These are phyloP conservation scores for Hoplostethus mediterraneus DNA, from an alignment of 2,797 vertebrate species.

Conservation along the genomic window DNA sequence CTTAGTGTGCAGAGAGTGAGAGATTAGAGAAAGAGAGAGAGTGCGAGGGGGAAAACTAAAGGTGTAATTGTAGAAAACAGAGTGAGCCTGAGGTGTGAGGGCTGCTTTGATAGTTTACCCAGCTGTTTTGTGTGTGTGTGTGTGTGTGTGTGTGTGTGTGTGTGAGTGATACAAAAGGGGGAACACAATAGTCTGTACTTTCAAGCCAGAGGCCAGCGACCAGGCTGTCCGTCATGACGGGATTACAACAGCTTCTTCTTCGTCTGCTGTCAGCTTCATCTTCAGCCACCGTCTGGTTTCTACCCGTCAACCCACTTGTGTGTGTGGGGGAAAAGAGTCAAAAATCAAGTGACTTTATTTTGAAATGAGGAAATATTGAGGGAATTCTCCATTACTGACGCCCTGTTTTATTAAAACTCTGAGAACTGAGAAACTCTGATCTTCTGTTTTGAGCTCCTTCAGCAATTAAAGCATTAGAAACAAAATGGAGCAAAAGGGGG, in stretches of 20 bases:
- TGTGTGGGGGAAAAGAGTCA: no score
- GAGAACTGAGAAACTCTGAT: no score
- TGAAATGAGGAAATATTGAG: no score
- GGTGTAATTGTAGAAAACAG: neutral
- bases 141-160: conserved; percentile 40
- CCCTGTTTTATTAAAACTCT: no score
- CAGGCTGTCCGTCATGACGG: conserved; percentile 31
- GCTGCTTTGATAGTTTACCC: conserved; percentile 53
- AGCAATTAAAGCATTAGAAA: no score
- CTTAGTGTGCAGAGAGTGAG: conserved; percentile 3
- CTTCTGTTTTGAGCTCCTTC: no score
- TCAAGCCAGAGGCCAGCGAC: conserved; percentile 25
- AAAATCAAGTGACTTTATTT: no score
- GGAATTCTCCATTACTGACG: no score
- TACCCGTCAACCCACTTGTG: neutral
- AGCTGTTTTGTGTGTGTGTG: conserved; percentile 58
- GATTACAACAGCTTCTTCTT: conserved; percentile 21
- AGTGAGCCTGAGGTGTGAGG: conserved; percentile 8
- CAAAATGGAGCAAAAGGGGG: no score
- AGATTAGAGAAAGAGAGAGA: neutral
- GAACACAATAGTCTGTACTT: conserved; percentile 19
- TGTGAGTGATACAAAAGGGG: conserved; percentile 39
- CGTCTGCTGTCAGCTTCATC: conserved; percentile 9
- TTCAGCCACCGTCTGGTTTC: neutral
- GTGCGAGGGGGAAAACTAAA: neutral